A percentile compares a stretch with the other conserved stretches of the same genome.
Evolutionary conservation across 2,113 vertebrate genomes (phyloP).

Genomic region (Salvelinus sp.): DNA sequence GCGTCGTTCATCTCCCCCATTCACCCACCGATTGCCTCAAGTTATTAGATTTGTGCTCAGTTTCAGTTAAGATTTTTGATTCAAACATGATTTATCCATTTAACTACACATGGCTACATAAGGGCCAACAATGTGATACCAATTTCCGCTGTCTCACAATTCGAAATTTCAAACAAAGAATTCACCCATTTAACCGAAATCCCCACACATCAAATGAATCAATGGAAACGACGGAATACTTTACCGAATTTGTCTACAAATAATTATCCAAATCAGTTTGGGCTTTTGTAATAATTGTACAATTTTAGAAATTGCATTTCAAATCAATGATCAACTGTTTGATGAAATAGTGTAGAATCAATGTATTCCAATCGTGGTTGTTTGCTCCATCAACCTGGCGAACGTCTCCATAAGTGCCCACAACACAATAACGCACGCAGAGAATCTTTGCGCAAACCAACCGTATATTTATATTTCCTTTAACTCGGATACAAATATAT

Average conservation of each 20-base stretch:
- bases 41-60: not conserved
- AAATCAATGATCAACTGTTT: conserved; percentile 35
- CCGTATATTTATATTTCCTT: conserved; percentile 10
- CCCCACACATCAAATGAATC: not conserved
- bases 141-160: not conserved
- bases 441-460: conserved; percentile 48
- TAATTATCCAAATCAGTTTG: not conserved
- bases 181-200: not conserved
- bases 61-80: too few species aligned
- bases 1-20: conserved; percentile 25
- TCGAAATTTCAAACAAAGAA: conserved; percentile 1
- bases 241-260: not conserved
- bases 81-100: not conserved
- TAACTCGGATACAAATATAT: too few species aligned
- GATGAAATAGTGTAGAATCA: not conserved
- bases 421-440: conserved; percentile 61
- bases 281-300: not conserved
- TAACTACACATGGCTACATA: not conserved
- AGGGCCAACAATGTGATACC: not conserved
- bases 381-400: conserved; percentile 1
- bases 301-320: not conserved
- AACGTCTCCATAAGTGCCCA: conserved; percentile 45
- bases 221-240: not conserved
- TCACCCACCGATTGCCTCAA: not conserved
- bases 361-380: too few species aligned